phyloP scores from a whole-genome alignment of 2,113 vertebrate species.

The Apteryx owenii region DNA sequence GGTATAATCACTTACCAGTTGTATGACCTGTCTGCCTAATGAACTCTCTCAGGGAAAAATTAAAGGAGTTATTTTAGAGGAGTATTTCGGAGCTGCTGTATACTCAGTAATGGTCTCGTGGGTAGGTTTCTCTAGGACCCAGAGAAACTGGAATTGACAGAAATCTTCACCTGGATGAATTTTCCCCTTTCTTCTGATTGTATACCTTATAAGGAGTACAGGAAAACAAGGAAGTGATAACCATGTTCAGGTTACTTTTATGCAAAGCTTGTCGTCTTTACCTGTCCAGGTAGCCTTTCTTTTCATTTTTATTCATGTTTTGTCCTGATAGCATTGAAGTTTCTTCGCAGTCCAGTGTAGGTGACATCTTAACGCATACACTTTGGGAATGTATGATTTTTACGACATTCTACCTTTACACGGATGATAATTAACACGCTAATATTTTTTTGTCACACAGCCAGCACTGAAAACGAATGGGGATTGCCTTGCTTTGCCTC shows the following conservation, averaged over 20 bases:
- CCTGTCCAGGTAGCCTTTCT: slow-evolving; percentile 81
- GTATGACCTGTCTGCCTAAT: neutral
- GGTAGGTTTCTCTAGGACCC: slow-evolving; percentile 66
- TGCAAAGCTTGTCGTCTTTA: slow-evolving; percentile 72
- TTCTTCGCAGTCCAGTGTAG: slow-evolving; percentile 55
- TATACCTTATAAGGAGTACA: slow-evolving; percentile 87
- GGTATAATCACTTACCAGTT: slow-evolving; percentile 56
- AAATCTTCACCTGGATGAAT: slow-evolving; percentile 76
- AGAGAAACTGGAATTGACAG: slow-evolving; percentile 50
- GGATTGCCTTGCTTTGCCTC: slow-evolving; percentile 90
- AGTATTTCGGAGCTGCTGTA: neutral
- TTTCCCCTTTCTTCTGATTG: slow-evolving; percentile 73
- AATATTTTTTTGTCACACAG: slow-evolving; percentile 77
- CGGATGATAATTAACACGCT: slow-evolving; percentile 72
- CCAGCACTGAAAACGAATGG: slow-evolving; percentile 93
- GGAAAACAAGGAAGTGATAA: slow-evolving; percentile 92
- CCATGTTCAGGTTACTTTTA: slow-evolving; percentile 72
- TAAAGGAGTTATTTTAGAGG: neutral
- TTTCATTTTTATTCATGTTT: slow-evolving; percentile 72
- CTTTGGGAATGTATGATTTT: slow-evolving; percentile 50
- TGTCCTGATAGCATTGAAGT: slow-evolving; percentile 19
- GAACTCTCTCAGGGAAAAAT: neutral
- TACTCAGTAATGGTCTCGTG: fast-evolving
- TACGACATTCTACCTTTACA: slow-evolving; percentile 18
- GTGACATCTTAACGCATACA: slow-evolving; percentile 49